Evolutionary conservation across 2,888 invertebrate species (phyloP), one percentile per base, ranked within the genome.

Genomic region (Mythimna ferrago): DNA sequence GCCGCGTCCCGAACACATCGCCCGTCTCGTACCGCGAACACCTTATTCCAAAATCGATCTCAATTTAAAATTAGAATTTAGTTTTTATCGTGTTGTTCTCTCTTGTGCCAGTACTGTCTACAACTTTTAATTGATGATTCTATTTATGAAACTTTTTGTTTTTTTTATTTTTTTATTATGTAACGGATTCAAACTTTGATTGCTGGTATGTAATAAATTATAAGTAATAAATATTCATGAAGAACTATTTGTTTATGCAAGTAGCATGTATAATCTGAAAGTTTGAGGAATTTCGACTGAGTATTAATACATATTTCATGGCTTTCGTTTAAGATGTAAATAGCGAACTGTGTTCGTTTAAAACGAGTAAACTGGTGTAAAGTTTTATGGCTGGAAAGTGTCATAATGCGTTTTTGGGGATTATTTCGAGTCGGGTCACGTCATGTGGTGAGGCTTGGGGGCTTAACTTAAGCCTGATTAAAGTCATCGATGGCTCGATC

Each of bases 1-100:
- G 77, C 71, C 71, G 82, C 85, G 71, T 72, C 68, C 78, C 83
- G 81, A 76, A 80, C 72, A 76, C 77, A 84, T 81, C 83, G 84
- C 80, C 77, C 86, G 86, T 83, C 83, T 84, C 84, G 73, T 80
- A 69, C 77, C 84, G 87, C 86, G 86, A 78, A 82, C 81, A 80
- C 77, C 84, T 81, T 81, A 78, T 76, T 61, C 64, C 64, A 76
- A 70, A 82, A 85, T 85, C 82, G 86, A 86, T 85, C 82, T 75
- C 76, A 80, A 84, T 77, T 78, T 66, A 70, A 87, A 83, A 82
- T 81, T 76, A 76, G 77, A 76, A 77, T 72, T 77, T 70, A 71
- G 70, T 71, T 71, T 82, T 83, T 48, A 76, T 76, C 72, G 75
- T 80, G 83, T 81, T 78, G 73, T 75, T 75, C 73, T 58, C 62